Evolutionary conservation across 1,140 invertebrate species (phyloP).

Genomic region (Dolichoris vasculosae): DNA sequence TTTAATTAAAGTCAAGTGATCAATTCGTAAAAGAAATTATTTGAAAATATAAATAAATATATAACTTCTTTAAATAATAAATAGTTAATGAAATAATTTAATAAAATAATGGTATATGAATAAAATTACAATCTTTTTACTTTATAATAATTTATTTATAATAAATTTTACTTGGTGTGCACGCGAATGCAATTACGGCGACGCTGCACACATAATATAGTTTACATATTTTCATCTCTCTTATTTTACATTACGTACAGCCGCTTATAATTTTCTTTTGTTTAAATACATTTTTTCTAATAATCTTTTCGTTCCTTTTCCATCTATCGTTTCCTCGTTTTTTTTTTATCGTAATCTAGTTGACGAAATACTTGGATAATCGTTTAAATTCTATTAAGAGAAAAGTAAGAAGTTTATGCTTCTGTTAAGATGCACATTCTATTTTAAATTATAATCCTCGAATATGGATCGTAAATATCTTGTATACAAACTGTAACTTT

Average conservation of each 20-base stretch:
- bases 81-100: too few species aligned
- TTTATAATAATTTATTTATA: constrained; percentile 74
- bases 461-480: not conserved
- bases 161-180: constrained; percentile 68
- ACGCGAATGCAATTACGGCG: constrained; percentile 51
- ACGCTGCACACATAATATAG: constrained; percentile 60
- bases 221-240: constrained; percentile 64
- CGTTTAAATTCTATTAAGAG: constrained; percentile 46
- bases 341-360: constrained; percentile 57
- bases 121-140: constrained; percentile 15
- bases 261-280: constrained; percentile 58
- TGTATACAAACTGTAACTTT: not conserved
- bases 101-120: constrained; percentile 1
- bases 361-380: constrained; percentile 59
- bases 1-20: too few species aligned
- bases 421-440: constrained; percentile 43
- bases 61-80: too few species aligned
- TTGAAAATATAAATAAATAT: too few species aligned
- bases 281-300: constrained; percentile 32
- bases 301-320: constrained; percentile 13
- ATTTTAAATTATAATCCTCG: not conserved
- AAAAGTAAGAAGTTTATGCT: constrained; percentile 56
- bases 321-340: not conserved
- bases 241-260: constrained; percentile 69
- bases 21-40: too few species aligned